A percentile compares a stretch with the other conserved stretches of the same genome.
These are phyloP conservation scores for Uropsilus gracilis DNA, from an alignment of 2,113 vertebrate genomes.

Conservation along the genomic window DNA sequence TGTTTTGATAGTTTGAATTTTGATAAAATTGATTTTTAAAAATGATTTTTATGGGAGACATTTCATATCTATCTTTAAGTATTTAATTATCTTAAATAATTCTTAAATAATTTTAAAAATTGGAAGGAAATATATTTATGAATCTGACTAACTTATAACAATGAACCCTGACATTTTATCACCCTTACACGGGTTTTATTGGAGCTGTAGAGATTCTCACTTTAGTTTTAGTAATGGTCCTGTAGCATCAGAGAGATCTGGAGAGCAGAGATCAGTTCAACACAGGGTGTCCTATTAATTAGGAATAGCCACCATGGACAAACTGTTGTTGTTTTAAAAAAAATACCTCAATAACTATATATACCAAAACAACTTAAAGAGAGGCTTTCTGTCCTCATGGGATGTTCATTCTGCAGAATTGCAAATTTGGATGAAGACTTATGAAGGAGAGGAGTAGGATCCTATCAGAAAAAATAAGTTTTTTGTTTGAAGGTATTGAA, in stretches of 20 bases:
- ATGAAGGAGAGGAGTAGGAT: neutral
- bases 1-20: neutral
- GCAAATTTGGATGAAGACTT: neutral
- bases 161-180: neutral
- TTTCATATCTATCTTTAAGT: neutral
- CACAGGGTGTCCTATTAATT: neutral
- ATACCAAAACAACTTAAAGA: neutral
- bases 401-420: neutral
- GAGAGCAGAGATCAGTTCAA: neutral
- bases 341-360: neutral
- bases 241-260: neutral
- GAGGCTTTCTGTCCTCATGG: neutral
- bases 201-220: neutral
- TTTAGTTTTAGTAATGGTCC: neutral
- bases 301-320: neutral
- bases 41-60: neutral
- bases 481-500: too few relatives aligned
- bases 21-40: neutral
- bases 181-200: neutral
- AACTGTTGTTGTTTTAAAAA: neutral
- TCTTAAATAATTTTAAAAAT: neutral
- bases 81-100: constrained; percentile 15
- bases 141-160: neutral
- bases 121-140: neutral
- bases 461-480: neutral